Conservation (phyloP, 2,888 invertebrate species). For the Amblyteles armatorius region DNA sequence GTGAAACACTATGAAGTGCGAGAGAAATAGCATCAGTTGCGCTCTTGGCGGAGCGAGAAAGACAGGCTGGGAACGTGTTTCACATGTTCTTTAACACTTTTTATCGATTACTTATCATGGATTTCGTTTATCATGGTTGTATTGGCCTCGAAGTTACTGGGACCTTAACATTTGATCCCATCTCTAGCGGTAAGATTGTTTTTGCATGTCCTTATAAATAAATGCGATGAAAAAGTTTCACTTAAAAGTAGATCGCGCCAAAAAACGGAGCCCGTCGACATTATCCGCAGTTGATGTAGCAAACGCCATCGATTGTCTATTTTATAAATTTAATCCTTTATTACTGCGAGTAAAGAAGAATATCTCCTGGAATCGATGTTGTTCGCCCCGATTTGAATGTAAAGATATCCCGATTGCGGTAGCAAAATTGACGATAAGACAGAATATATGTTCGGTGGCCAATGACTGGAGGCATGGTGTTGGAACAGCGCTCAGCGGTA, state of each 20-base stretch:
- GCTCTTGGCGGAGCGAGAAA: no score
- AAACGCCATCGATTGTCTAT: neutral
- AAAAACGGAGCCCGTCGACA: conserved; percentile 13
- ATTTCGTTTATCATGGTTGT: neutral
- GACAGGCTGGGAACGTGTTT: no score
- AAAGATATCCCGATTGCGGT: no score
- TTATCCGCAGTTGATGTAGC: conserved; percentile 8
- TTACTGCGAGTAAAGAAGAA: no score
- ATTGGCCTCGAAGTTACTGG: neutral
- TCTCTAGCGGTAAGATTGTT: no score
- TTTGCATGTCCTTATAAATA: conserved; percentile 21
- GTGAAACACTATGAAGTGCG: no score
- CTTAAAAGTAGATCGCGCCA: conserved; percentile 30
- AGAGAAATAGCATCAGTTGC: no score
- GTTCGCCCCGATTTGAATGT: no score
- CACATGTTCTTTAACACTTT: neutral
- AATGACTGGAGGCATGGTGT: neutral
- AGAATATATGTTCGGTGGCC: neutral
- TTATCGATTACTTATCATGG: neutral
- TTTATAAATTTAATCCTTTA: neutral
- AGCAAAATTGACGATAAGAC: no score
- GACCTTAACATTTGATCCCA: neutral
- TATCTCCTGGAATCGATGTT: no score
- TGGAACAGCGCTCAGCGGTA: neutral
- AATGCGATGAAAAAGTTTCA: neutral